phyloP scores from a whole-genome alignment of 1,140 invertebrate species.

The Aphelenchoides fujianensis region DNA sequence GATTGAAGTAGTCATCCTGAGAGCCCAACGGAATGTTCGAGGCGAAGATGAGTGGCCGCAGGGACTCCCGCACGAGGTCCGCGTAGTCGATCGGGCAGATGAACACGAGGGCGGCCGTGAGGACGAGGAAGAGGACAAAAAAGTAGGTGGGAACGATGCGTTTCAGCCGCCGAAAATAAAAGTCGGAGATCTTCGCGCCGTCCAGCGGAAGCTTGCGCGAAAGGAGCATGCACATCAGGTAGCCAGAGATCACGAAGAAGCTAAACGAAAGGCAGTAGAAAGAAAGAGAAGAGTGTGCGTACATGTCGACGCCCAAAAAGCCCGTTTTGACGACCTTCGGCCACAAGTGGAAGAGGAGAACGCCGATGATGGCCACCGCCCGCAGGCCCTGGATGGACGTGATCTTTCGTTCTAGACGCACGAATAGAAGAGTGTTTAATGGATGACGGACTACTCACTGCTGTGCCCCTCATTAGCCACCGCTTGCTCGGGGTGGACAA shows the following conservation, averaged over 20 bases:
- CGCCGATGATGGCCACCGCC: slow-evolving; percentile 9
- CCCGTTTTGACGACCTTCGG: neutral
- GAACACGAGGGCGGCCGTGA: neutral
- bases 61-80: neutral
- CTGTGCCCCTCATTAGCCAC: neutral
- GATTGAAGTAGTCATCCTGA: neutral
- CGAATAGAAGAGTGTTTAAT: no score
- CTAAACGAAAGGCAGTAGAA: no score
- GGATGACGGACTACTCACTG: neutral
- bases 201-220: neutral
- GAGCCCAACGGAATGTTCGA: neutral
- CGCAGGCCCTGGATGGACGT: slow-evolving; percentile 27
- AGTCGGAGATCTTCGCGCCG: neutral
- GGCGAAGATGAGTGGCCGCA: neutral
- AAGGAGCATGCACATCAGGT: neutral
- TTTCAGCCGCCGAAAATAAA: slow-evolving; percentile 1
- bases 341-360: slow-evolving; percentile 27
- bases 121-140: neutral
- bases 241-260: slow-evolving; percentile 11
- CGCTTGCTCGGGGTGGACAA: neutral
- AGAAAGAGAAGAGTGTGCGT: neutral
- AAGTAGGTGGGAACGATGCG: neutral
- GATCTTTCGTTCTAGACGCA: neutral
- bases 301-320: slow-evolving; percentile 22
- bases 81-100: neutral